Evolutionary conservation across 2,113 vertebrate genomes (phyloP), one percentile per base, ranked within the genome.

Genomic region (Istiophorus platypterus): DNA sequence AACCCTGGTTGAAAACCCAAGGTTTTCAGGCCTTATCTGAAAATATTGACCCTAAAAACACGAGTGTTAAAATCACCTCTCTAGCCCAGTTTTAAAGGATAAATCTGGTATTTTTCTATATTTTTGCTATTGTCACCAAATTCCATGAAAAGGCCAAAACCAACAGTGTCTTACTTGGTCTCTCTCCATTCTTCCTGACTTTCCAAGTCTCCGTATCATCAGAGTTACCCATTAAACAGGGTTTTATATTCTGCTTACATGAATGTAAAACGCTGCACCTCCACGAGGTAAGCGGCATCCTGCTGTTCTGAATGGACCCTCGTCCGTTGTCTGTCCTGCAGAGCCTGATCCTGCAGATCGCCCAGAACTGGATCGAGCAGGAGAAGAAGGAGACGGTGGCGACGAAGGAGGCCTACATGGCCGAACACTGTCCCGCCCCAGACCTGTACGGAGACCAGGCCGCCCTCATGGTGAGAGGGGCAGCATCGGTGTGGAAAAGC

Each of bases 291-390:
- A 49, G 20, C 45, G 4, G 20, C 45, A 52, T 10, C 5, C n/a
- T 11, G 0, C 10, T 14, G n/a, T 56, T 41, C 20, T 42, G n/a
- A 63, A 4, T 29, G 41, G 17, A 52, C 20, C 2, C 29, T 12
- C 13, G 3, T 72, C 6, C 31, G 26, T 42, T 51, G 18, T 64
- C 18, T 22, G 13, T 57, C 41, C 52, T 41, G 49, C 74, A 92
- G 92, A 92, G 92, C 29, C 12, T 92, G 88, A 91, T 93, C 76
- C 91, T 92, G 0, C 58, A 72, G 20, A 91, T 93, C 15, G 92
- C 92, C 7, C 5, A 17, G 42, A 81, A 8, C 58, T 90, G 90
- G 92, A 13, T 92, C 0, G 76, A 85, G 12, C 1, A 82, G 47
- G 92, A 92, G 82, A 78, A 63, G 3, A 82, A 62, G 18, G 87